Percentiles rank a stretch among this genome's conserved stretches.
Evolutionary conservation across 2,888 invertebrate genomes (phyloP).

Genomic region (Morinoia aosen): DNA sequence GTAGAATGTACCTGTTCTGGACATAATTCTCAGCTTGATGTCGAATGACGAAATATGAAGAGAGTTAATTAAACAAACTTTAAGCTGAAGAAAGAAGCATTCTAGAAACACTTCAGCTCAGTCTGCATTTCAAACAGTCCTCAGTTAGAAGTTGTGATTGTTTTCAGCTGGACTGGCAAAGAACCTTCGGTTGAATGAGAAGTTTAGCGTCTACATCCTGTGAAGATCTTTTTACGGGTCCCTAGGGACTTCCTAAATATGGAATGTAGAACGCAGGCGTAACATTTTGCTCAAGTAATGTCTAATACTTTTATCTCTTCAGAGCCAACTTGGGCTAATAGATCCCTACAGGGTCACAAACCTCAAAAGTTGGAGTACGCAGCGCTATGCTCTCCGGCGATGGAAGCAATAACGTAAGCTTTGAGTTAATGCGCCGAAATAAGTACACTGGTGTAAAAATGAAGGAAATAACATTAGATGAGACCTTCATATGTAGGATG

Average conservation of each 20-base stretch:
- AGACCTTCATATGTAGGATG: background rate
- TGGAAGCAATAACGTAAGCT: background rate
- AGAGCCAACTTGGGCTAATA: background rate
- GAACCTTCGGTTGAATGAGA: background rate
- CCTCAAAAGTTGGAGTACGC: background rate
- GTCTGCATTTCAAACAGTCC: background rate
- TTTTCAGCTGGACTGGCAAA: background rate
- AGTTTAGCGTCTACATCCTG: background rate
- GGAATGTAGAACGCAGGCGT: background rate
- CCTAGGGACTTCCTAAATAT: background rate
- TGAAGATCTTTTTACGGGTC: background rate
- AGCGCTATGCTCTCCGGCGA: background rate
- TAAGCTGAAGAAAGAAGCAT: background rate
- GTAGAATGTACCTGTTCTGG: background rate
- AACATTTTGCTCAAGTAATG: background rate
- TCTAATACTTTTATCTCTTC: background rate
- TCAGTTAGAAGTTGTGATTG: background rate
- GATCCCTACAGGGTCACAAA: background rate
- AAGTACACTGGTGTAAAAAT: background rate
- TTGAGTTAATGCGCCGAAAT: background rate
- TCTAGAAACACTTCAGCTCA: too few relatives aligned
- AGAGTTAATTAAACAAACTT: background rate
- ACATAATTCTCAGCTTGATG: background rate
- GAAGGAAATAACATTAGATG: background rate
- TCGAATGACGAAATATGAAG: background rate